Conservation (phyloP, 2,888 invertebrate genomes). For the Allygus modestus region DNA sequence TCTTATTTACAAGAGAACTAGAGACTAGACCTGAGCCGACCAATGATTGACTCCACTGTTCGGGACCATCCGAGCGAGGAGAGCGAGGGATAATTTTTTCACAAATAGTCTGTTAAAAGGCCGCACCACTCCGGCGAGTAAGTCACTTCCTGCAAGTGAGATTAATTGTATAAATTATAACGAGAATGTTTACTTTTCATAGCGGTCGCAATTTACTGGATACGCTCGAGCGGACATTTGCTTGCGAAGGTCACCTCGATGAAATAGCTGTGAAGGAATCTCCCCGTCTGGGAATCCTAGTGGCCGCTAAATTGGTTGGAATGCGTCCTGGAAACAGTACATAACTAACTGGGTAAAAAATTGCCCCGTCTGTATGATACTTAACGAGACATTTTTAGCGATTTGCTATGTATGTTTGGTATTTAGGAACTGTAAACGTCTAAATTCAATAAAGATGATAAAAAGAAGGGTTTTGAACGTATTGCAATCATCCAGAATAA, state of each 20-base stretch:
- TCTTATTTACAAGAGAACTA: no score
- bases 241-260: slow-evolving; percentile 19
- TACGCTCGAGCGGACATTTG: slow-evolving; percentile 25
- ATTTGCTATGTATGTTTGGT: background rate
- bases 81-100: slow-evolving; percentile 16
- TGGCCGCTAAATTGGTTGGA: background rate
- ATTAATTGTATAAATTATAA: slow-evolving; percentile 51
- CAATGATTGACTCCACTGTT: background rate
- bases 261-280: slow-evolving; percentile 12
- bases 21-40: no score
- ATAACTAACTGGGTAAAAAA: slow-evolving; percentile 25
- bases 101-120: slow-evolving; percentile 27
- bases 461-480: no score
- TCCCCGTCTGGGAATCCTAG: slow-evolving; percentile 8
- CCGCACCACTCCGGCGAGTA: slow-evolving; percentile 15
- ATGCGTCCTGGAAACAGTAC: slow-evolving; percentile 22
- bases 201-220: slow-evolving; percentile 29
- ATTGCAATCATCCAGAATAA: no score
- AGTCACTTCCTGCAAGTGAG: slow-evolving; percentile 21
- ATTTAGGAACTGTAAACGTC: background rate
- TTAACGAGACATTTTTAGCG: background rate
- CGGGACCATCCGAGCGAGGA: background rate
- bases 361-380: background rate
- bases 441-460: background rate
- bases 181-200: slow-evolving; percentile 38